Percentiles rank a stretch among this genome's conserved stretches.
phyloP scores from a whole-genome alignment of 2,113 vertebrate species.

The Lagopus leucura region DNA sequence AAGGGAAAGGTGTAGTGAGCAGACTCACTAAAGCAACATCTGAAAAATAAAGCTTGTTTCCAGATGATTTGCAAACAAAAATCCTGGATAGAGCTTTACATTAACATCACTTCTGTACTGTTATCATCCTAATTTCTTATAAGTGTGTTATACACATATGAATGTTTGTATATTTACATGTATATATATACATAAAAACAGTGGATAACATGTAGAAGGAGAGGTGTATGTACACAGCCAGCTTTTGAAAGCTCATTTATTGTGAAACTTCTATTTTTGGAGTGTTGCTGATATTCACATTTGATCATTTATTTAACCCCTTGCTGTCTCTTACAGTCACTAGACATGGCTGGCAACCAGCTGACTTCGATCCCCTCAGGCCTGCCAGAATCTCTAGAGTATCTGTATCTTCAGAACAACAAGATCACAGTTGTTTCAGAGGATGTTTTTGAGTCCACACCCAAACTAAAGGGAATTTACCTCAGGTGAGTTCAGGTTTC shows the following conservation, averaged over 20 bases:
- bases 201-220: not conserved
- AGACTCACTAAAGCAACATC: not conserved
- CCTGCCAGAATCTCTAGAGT: slow-evolving; percentile 91
- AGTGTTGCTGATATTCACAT: not conserved
- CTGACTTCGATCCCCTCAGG: slow-evolving; percentile 89
- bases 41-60: not conserved
- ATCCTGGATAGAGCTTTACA: not conserved
- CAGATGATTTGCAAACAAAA: not conserved
- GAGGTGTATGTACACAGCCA: not conserved
- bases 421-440: slow-evolving; percentile 85
- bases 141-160: not conserved
- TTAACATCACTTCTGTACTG: not conserved
- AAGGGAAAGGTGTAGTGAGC: not conserved
- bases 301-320: not conserved
- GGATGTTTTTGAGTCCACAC: slow-evolving; percentile 90
- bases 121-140: not conserved
- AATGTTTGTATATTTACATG: not conserved
- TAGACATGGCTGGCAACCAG: slow-evolving; percentile 92
- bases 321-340: slow-evolving; percentile 78
- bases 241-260: not conserved
- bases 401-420: slow-evolving; percentile 93
- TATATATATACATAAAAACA: not conserved
- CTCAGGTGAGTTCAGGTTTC: slow-evolving; percentile 83
- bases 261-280: not conserved
- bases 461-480: slow-evolving; percentile 95